phyloP scores from a whole-genome alignment of 2,888 invertebrate genomes.

The Leptura quadrifasciata region DNA sequence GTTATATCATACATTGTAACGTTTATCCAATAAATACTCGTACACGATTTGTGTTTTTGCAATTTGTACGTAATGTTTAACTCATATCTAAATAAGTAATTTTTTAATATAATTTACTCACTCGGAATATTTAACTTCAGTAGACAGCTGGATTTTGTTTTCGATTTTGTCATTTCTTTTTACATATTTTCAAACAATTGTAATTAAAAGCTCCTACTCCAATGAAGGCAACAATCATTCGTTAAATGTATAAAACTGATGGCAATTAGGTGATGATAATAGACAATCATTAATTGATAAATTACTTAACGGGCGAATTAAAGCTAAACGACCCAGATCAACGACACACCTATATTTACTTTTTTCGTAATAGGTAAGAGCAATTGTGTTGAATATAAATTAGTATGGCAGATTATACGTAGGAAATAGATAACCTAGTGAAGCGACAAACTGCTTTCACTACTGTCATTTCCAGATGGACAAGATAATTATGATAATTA shows the following conservation, averaged over 20 bases:
- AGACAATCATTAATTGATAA: background rate
- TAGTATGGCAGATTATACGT: background rate
- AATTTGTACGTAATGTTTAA: too few species aligned
- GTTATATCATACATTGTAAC: too few species aligned
- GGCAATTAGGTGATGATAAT: background rate
- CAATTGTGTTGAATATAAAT: background rate
- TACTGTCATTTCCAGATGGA: background rate
- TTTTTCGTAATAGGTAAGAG: background rate
- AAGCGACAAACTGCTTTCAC: constrained; percentile 7
- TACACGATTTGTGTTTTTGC: too few species aligned
- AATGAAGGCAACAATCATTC: background rate
- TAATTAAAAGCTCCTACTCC: too few species aligned
- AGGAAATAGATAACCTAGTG: background rate
- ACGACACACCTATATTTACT: constrained; percentile 1
- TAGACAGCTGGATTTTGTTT: too few species aligned
- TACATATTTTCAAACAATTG: too few species aligned
- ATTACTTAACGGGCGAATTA: background rate
- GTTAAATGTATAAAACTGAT: background rate
- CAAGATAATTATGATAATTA: background rate
- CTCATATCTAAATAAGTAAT: too few species aligned
- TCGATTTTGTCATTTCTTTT: too few species aligned
- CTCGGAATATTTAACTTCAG: too few species aligned
- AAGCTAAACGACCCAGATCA: background rate
- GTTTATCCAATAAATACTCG: too few species aligned
- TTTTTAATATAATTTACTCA: too few species aligned